Conservation (phyloP, 2,113 vertebrate species). For the Dipodomys merriami region DNA sequence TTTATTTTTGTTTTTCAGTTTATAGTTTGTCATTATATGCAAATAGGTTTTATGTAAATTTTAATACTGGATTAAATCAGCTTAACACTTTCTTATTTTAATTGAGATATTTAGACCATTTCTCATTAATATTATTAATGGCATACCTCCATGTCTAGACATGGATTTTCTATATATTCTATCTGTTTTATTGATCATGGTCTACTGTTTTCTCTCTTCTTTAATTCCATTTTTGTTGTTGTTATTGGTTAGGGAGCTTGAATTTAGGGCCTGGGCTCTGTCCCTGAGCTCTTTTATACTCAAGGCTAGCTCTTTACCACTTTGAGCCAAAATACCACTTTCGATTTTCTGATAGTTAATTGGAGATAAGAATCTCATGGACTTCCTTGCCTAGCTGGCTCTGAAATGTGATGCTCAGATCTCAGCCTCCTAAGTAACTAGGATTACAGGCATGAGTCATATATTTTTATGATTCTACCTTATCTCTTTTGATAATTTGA, state of each 20-base stretch:
- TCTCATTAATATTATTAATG: neutral
- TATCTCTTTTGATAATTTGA: neutral
- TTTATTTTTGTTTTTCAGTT: neutral
- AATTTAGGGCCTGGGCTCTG: too few relatives aligned
- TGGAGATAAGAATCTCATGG: too few relatives aligned
- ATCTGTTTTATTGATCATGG: neutral
- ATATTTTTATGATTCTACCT: neutral
- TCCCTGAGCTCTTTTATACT: too few relatives aligned
- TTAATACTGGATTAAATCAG: neutral
- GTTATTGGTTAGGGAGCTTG: too few relatives aligned
- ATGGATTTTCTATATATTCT: neutral
- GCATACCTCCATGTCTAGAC: too few relatives aligned
- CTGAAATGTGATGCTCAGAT: too few relatives aligned
- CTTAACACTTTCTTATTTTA: neutral
- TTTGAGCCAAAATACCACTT: too few relatives aligned
- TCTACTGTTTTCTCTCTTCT: neutral
- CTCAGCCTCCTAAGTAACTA: too few relatives aligned
- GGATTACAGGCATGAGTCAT: neutral
- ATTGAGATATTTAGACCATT: neutral
- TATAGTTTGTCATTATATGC: neutral
- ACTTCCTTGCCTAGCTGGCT: too few relatives aligned
- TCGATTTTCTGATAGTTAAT: too few relatives aligned
- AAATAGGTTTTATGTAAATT: neutral
- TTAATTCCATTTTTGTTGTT: too few relatives aligned
- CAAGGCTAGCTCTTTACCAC: too few relatives aligned